These are phyloP conservation scores for Myiozetetes cayanensis DNA, from an alignment of 2,113 vertebrate genomes.

Conservation along the genomic window DNA sequence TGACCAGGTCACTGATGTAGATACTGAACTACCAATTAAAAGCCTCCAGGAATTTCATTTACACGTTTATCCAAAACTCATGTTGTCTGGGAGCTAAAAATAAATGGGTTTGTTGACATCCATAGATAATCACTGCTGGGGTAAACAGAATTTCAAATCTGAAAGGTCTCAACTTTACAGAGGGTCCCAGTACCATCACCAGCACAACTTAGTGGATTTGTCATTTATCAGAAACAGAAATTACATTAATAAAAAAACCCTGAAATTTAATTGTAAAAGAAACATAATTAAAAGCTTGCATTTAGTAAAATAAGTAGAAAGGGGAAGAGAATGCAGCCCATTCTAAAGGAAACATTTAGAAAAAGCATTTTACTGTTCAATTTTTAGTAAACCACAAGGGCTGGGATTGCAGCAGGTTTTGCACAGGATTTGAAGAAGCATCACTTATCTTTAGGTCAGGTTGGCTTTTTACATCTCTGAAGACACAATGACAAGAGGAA, in stretches of 20 bases:
- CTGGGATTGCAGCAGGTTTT: not conserved
- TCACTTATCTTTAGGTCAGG: not conserved
- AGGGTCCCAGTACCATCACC: not conserved
- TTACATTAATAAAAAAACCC: not conserved
- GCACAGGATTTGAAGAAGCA: not conserved
- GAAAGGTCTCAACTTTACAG: not conserved
- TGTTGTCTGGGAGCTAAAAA: not conserved
- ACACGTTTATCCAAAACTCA: not conserved
- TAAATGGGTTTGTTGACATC: not conserved
- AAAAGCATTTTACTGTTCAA: not conserved
- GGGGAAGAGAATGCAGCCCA: not conserved
- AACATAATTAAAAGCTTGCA: not conserved
- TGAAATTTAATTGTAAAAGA: not conserved
- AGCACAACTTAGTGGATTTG: not conserved
- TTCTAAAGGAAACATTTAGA: not conserved
- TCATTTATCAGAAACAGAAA: not conserved
- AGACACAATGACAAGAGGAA: not conserved
- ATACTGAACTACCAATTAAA: not conserved
- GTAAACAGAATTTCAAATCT: not conserved
- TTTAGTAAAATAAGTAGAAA: not conserved
- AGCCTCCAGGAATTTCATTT: not conserved
- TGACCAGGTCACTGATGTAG: fast-evolving
- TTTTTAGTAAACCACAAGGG: not conserved
- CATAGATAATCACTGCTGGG: not conserved
- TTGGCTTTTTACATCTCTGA: not conserved